Conservation (phyloP, 37 sponge, comb jelly and placozoan genomes). For the Bolinopsis microptera region DNA sequence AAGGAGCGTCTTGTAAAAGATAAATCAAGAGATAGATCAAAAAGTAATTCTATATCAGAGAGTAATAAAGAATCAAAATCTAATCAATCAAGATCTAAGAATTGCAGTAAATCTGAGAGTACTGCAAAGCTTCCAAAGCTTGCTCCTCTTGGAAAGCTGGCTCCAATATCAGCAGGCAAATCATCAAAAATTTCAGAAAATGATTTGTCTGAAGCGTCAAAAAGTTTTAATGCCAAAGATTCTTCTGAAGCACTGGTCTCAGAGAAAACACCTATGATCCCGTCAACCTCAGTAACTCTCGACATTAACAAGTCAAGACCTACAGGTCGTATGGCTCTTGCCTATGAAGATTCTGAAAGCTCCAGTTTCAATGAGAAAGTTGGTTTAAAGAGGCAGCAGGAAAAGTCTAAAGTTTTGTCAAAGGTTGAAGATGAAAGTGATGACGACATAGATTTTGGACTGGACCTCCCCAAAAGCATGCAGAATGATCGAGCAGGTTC, state of each 20-base stretch:
- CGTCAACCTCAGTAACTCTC: constrained; percentile 1
- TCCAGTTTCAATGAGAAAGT: constrained; percentile 60
- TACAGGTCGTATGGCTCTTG: constrained; percentile 34
- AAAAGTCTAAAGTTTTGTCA: not conserved
- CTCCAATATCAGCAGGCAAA: not conserved
- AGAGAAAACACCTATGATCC: constrained; percentile 41
- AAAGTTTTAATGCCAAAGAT: constrained; percentile 28
- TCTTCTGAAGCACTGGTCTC: constrained; percentile 33
- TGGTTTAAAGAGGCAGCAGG: constrained; percentile 39
- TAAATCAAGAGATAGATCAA: not conserved
- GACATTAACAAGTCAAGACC: constrained; percentile 35
- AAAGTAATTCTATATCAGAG: constrained; percentile 52
- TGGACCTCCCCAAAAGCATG: constrained; percentile 57
- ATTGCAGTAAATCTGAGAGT: constrained; percentile 34
- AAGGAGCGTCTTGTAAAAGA: constrained; percentile 66
- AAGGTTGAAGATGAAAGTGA: constrained; percentile 47
- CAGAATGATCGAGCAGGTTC: constrained; percentile 40
- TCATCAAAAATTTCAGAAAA: constrained; percentile 33
- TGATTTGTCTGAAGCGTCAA: constrained; percentile 30
- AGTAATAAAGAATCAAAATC: not conserved
- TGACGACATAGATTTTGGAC: constrained; percentile 58
- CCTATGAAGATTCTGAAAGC: constrained; percentile 55
- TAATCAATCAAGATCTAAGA: constrained; percentile 13
- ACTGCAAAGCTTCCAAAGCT: constrained; percentile 15
- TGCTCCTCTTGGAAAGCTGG: not conserved